phyloP scores from a whole-genome alignment of 2,113 vertebrate genomes.

The Ctenodactylus gundi region DNA sequence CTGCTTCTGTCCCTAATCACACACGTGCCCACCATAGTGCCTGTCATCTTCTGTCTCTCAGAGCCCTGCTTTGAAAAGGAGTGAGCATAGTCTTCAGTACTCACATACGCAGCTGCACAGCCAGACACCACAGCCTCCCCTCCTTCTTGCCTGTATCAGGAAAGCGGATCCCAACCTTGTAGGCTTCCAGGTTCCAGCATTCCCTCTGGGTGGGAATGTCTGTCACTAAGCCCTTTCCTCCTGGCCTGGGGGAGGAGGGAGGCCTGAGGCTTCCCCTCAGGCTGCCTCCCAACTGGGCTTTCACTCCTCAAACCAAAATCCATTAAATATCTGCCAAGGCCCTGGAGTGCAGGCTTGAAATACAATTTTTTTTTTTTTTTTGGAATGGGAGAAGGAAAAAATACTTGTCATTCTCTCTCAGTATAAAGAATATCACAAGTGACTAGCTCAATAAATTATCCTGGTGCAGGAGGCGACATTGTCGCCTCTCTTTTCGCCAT shows the following conservation, averaged over 20 bases:
- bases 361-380: neutral
- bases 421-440: neutral
- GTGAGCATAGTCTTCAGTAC: neutral
- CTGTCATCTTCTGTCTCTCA: neutral
- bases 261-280: neutral
- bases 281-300: neutral
- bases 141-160: neutral
- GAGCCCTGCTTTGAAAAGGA: neutral
- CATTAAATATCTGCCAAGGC: neutral
- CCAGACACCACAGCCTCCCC: neutral
- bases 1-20: neutral
- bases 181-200: neutral
- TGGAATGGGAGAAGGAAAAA: neutral
- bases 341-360: neutral
- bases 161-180: neutral
- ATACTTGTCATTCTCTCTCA: neutral
- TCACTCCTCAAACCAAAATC: neutral
- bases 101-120: neutral
- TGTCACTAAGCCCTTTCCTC: neutral
- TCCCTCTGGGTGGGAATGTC: fast-evolving
- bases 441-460: neutral
- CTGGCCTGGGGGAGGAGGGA: neutral
- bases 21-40: neutral
- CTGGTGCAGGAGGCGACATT: neutral
- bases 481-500: neutral